phyloP scores from a whole-genome alignment of 2,797 vertebrate genomes.

The Vireo griseus region DNA sequence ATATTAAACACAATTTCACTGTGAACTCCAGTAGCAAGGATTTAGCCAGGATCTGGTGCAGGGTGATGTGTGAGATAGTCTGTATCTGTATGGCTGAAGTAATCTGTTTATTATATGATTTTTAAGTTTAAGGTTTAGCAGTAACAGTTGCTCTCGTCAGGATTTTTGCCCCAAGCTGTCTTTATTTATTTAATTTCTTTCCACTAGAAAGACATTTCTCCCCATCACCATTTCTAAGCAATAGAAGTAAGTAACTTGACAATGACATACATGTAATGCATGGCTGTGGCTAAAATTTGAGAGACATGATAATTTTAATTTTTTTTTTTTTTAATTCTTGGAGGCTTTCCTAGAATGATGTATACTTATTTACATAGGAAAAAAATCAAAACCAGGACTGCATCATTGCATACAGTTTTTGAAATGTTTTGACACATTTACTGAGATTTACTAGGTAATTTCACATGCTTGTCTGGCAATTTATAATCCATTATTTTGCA shows the following conservation, averaged over 20 bases:
- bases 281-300: neutral
- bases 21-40: neutral
- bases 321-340: neutral
- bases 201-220: neutral
- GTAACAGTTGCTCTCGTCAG: neutral
- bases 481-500: constrained; percentile 36
- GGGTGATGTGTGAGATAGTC: neutral
- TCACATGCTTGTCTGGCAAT: constrained; percentile 8
- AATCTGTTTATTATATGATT: neutral
- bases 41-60: neutral
- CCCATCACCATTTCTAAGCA: neutral
- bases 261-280: neutral
- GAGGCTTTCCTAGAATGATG: neutral
- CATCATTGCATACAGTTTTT: neutral
- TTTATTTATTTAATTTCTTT: neutral
- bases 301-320: neutral
- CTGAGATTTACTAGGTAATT: constrained; percentile 41
- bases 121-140: neutral
- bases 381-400: neutral
- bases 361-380: neutral
- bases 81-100: rapidly evolving
- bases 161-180: neutral
- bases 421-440: constrained; percentile 29
- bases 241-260: neutral
- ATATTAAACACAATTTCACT: neutral